Percentiles rank a stretch among this genome's conserved stretches.
phyloP scores from a whole-genome alignment of 2,888 invertebrate genomes.

The Drosophila nigritarsus region DNA sequence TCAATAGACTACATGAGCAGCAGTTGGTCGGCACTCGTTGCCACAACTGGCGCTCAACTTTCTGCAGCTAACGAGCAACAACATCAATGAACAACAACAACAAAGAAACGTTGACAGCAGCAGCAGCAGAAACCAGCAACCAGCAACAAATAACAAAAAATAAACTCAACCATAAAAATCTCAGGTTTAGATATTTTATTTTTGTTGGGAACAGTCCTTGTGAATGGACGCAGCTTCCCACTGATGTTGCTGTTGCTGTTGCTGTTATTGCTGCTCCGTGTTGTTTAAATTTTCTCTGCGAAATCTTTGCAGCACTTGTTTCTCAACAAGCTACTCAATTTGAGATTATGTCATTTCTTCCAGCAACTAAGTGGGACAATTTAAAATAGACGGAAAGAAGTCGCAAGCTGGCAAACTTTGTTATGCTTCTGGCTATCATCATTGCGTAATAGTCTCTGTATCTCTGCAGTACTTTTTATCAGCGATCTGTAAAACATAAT shows the following conservation, averaged over 20 bases:
- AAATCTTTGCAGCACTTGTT: slow-evolving; percentile 21
- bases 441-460: background rate
- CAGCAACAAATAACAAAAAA: slow-evolving; percentile 57
- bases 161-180: slow-evolving; percentile 76
- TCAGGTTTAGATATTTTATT: slow-evolving; percentile 69
- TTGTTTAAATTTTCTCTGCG: slow-evolving; percentile 28
- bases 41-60: slow-evolving; percentile 39
- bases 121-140: slow-evolving; percentile 2
- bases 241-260: slow-evolving; percentile 3
- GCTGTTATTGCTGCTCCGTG: slow-evolving; percentile 7
- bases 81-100: slow-evolving; percentile 18
- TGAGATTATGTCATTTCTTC: background rate
- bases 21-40: slow-evolving; percentile 27
- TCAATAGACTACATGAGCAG: slow-evolving; percentile 39
- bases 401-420: background rate
- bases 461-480: background rate
- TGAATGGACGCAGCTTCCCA: slow-evolving; percentile 28
- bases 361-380: slow-evolving; percentile 1
- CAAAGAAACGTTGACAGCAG: slow-evolving; percentile 18
- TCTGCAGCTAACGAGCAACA: slow-evolving; percentile 42
- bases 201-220: slow-evolving; percentile 27
- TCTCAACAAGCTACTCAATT: slow-evolving; percentile 7
- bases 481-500: background rate
- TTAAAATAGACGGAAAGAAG: background rate
- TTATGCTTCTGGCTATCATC: background rate